These are phyloP conservation scores for Saguinus imperator DNA, from an alignment of 2,113 vertebrate species.

Conservation along the genomic window DNA sequence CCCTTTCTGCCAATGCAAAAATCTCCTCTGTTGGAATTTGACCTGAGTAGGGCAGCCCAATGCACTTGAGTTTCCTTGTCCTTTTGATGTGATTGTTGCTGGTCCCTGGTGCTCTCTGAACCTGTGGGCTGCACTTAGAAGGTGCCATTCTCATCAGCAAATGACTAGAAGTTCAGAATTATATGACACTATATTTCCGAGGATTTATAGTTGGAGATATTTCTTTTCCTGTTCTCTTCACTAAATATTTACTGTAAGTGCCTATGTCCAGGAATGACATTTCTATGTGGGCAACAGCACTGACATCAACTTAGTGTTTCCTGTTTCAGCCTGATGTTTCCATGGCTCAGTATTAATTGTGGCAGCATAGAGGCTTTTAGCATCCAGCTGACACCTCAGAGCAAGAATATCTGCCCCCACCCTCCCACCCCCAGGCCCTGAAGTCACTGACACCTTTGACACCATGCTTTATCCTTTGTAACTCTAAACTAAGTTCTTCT, in stretches of 20 bases:
- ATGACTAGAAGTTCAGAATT: background rate
- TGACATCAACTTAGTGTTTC: conserved; percentile 14
- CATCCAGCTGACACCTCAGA: background rate
- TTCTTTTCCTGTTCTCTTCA: background rate
- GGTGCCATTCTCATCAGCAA: background rate
- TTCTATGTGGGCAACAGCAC: background rate
- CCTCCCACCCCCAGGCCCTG: background rate
- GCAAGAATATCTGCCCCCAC: background rate
- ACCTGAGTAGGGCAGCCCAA: background rate
- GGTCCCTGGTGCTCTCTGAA: background rate
- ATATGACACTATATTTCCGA: background rate
- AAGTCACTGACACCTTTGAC: background rate
- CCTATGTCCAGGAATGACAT: background rate
- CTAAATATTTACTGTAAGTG: background rate
- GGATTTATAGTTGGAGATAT: background rate
- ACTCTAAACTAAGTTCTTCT: background rate
- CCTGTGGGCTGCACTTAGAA: background rate
- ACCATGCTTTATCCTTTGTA: background rate
- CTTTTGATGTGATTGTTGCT: background rate
- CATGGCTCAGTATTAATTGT: background rate
- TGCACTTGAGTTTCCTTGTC: background rate
- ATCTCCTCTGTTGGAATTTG: background rate
- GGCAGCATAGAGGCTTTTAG: background rate
- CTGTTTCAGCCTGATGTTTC: background rate
- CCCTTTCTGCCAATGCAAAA: background rate